Base-by-base conservation (phyloP, 2,888 invertebrate genomes). In the Alloplasta piceator region DNA sequence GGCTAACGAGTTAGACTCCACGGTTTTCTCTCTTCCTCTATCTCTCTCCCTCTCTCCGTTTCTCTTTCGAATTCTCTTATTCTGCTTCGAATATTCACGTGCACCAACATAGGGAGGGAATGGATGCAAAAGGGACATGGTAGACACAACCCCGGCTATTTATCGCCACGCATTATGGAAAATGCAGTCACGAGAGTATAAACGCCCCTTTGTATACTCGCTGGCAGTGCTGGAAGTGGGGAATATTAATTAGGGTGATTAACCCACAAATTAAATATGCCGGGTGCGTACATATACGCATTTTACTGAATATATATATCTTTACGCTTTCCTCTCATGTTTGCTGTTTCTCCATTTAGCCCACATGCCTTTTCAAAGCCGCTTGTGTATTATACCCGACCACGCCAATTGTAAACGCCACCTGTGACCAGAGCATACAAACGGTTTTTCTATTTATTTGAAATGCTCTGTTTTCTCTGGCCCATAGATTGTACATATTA, bases 221-320 rank as follows among this genome's bases (percentile, higher is more conserved):
- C 67, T 67, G 26, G 26, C 26, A 26, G 80, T 80, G 74, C 75
- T 76, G 76, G 52, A 70, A 85, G 82, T 70, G 86, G 26, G 26
- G 86, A 86, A 87, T 90, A 90, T 90, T 90, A 90, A 90, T 89
- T 87, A 86, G 86, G 80, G 77, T 83, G 87, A 90, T 90, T 89
- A 89, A 89, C 87, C 86, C 84, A 82, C 86, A 87, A 90, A 89
- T 90, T 90, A 90, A 90, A 89, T 88, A 86, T 87, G 71, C 80
- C 78, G 63, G 52, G 41, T 70, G 80, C 84, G 82, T 82, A 80
- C 82, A 83, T 77, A 76, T 64, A 80, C 26, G 43, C 61, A 52
- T 14, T 61, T 60, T 68, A 61, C 64, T 60, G 10, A 38, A 61
- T 38, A 38, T 52, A 48, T 60, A 61, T 50, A 41, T 48, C 36